Evolutionary conservation across 1,140 invertebrate genomes (phyloP), one percentile per base, ranked within the genome.

Genomic region (Drosophila parabipectinata): DNA sequence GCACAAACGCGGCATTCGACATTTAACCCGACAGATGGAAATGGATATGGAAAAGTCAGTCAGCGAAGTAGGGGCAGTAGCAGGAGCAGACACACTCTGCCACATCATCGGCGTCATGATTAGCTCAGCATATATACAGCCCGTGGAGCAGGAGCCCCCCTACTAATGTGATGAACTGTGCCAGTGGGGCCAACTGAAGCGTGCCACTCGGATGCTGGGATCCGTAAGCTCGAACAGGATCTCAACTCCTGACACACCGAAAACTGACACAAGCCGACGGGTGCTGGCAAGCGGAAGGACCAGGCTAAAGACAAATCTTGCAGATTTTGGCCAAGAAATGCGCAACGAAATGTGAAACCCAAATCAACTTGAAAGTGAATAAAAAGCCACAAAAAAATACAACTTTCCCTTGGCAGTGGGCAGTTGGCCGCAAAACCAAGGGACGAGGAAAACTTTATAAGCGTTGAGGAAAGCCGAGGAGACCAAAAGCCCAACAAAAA

Each of bases 261-360:
- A 57, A 52, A 54, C 37, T 47, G 47, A 48, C 44, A 39, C 32
- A 21, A 41, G 37, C 26, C 53, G 72, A 52, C 63, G 45, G 41
- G 34, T 61, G 48, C 62, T 26, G 56, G 18, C 62, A 71, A 67
- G 48, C 78, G 51, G 32, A 76, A 74, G 53, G 71, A 74, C 71
- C 50, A 68, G 28, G 73, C n/a, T 52, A 9, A 67, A 63, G 45
- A 52, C 63, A 87, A 80, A 87, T 87, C 82, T 78, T 82, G 74
- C 59, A 80, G 82, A 74, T 85, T 87, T 78, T 66, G 82, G 74
- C 71, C 82, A 87, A 87, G 82, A 56, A 84, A 78, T 85, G 77
- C 73, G 74, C 81, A 81, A 67, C 68, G 55, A 81, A 74, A 76
- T 55, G 62, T 56, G 52, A 76, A 75, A 75, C 51, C 62, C 72